Percentiles rank a stretch among this genome's conserved stretches.
phyloP scores from a whole-genome alignment of 2,113 vertebrate genomes.

The Engraulis encrasicolus region DNA sequence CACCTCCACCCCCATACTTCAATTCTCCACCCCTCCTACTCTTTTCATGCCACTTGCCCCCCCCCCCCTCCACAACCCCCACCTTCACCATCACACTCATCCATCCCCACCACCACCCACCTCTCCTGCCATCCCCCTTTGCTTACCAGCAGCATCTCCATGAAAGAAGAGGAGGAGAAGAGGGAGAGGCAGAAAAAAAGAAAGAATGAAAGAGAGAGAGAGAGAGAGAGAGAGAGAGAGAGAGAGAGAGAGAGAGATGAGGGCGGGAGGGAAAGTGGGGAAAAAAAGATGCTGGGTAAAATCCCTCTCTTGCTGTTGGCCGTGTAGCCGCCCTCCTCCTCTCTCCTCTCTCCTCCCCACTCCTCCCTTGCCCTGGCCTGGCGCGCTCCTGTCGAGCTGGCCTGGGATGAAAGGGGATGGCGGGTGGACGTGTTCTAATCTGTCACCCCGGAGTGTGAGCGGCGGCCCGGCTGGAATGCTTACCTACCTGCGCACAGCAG shows the following conservation, averaged over 20 bases:
- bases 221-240: not conserved
- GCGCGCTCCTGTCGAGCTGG: conserved; percentile 70
- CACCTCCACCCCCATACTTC: conserved; percentile 55
- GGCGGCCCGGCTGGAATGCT: conserved; percentile 60
- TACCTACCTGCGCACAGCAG: conserved; percentile 63
- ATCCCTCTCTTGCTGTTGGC: conserved; percentile 38
- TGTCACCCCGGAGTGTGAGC: conserved; percentile 54
- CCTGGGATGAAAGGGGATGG: conserved; percentile 76
- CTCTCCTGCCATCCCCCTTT: not conserved
- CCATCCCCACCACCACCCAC: conserved; percentile 16
- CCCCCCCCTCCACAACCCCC: conserved; percentile 48
- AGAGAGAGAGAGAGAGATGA: not conserved
- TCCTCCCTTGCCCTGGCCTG: conserved; percentile 28
- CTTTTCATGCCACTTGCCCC: conserved; percentile 64
- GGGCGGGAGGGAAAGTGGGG: conserved; percentile 19
- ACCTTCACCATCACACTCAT: conserved; percentile 12
- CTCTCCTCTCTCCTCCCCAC: not conserved
- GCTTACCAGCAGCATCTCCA: conserved; percentile 17
- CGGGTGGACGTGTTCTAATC: conserved; percentile 72
- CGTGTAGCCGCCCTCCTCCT: no score
- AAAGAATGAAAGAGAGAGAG: conserved; percentile 39
- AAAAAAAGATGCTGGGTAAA: conserved; percentile 37
- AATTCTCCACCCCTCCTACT: conserved; percentile 42
- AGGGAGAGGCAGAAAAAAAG: not conserved
- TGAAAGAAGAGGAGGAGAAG: conserved; percentile 29